Evolutionary conservation across 2,888 invertebrate genomes (phyloP), one percentile per base, ranked within the genome.

Genomic region (Leucoma salicis): DNA sequence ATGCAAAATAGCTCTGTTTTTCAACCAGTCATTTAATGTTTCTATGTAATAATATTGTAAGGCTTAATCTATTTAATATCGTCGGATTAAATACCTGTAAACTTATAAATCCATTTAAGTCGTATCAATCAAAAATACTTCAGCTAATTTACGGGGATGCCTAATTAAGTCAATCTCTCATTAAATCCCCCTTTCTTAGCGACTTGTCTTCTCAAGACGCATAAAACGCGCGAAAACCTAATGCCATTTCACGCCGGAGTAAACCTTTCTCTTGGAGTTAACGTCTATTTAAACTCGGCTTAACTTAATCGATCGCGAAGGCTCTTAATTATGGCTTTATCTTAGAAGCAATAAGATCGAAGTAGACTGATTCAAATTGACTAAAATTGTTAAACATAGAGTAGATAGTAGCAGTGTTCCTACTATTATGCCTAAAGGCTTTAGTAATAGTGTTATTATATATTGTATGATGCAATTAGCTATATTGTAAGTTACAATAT

Each of bases 241-340:
- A 90, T 85, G 81, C 87, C 86, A 89, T 90, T 90, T 88, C 87
- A 90, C 89, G 88, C 73, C 75, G 83, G 87, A 88, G 86, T 89
- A 88, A 87, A 88, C 90, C 90, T 85, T 88, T 90, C 90, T 82
- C 77, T 68, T 55, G 70, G 80, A 87, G 88, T 90, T 90, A 90
- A 76, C 87, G 87, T 88, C 88, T 85, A 77, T 87, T 88, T 88
- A 83, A 89, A 89, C 87, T 88, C 78, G 81, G 83, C 81, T 89
- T 81, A 84, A 82, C 70, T 87, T 89, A 90, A 90, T 90, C 90
- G 88, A 87, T 88, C 73, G 87, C 74, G 90, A 90, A 85, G 80
- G 85, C 76, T 75, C 79, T 88, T 90, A 89, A 90, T 90, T 90
- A 90, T 81, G 79, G 87, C 84, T 83, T 87, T 84, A 84, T 86